These are phyloP conservation scores for Meiosimyza decipiens DNA, from an alignment of 2,888 invertebrate species.

Conservation along the genomic window DNA sequence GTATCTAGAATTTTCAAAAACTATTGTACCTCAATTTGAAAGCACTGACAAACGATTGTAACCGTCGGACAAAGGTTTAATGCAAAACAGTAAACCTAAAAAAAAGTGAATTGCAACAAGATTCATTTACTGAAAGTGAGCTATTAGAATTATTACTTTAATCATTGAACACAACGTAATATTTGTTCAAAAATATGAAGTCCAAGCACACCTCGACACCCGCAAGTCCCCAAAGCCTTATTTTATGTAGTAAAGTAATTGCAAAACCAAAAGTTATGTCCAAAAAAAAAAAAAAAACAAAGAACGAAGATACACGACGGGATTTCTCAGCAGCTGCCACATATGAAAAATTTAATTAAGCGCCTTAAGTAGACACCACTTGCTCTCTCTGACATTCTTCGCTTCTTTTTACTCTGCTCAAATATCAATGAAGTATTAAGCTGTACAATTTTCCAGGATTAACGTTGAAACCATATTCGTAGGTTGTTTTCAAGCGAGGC, in stretches of 20 bases:
- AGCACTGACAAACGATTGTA: too few species aligned
- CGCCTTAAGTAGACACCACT: neutral
- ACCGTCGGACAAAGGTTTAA: too few species aligned
- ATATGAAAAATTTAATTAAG: conserved; percentile 6
- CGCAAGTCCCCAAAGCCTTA: neutral
- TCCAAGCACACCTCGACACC: neutral
- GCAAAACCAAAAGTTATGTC: neutral
- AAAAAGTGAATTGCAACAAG: too few species aligned
- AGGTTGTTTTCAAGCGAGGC: neutral
- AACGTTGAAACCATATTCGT: conserved; percentile 4
- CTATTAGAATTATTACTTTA: too few species aligned
- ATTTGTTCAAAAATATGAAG: too few species aligned
- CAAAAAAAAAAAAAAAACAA: neutral
- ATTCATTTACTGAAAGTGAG: too few species aligned
- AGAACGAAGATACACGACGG: neutral
- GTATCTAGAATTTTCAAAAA: too few species aligned
- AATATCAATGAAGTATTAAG: conserved; percentile 32
- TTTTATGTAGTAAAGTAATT: neutral
- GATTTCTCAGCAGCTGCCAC: neutral
- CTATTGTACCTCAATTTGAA: too few species aligned
- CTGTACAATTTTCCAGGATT: conserved; percentile 35
- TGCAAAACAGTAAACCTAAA: too few species aligned
- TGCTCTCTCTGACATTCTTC: conserved; percentile 5
- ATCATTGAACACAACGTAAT: too few species aligned
- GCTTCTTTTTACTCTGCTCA: conserved; percentile 8